These are phyloP conservation scores for Smithornis capensis DNA, from an alignment of 2,113 vertebrate genomes.

Conservation along the genomic window DNA sequence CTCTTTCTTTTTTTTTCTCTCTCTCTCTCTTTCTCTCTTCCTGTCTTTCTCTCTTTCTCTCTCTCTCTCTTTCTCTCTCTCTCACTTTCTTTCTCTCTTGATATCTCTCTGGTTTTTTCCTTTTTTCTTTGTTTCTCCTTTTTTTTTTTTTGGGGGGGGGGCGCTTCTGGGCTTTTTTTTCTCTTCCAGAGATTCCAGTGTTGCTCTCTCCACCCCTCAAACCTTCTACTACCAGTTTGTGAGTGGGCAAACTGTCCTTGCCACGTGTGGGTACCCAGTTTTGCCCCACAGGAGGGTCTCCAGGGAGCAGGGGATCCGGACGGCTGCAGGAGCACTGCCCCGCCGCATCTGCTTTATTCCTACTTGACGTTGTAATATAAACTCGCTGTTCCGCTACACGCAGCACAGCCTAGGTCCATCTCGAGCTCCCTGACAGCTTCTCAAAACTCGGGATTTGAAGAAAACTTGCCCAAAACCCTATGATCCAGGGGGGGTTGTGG, in stretches of 20 bases:
- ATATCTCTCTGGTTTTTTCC: no score
- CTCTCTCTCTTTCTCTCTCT: no score
- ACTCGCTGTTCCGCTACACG: neutral
- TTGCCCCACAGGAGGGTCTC: neutral
- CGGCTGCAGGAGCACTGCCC: neutral
- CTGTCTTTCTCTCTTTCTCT: no score
- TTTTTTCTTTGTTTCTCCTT: fast-evolving
- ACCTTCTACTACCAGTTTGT: fast-evolving
- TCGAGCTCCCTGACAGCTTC: neutral
- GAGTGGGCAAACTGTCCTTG: no score
- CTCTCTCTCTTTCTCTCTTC: no score
- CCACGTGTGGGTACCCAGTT: neutral
- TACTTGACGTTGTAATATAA: neutral
- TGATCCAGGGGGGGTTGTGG: fast-evolving
- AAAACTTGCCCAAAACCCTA: neutral
- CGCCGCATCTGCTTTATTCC: conserved; percentile 15
- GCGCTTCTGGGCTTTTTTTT: neutral
- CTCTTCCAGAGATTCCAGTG: neutral
- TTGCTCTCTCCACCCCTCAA: fast-evolving
- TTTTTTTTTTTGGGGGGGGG: no score
- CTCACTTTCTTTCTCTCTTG: no score
- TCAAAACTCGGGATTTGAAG: neutral
- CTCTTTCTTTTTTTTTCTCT: no score
- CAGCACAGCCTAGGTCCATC: neutral
- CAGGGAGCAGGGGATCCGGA: fast-evolving